A percentile compares a stretch with the other conserved stretches of the same genome.
phyloP scores from a whole-genome alignment of 2,888 invertebrate species.

The Elysia crispata region DNA sequence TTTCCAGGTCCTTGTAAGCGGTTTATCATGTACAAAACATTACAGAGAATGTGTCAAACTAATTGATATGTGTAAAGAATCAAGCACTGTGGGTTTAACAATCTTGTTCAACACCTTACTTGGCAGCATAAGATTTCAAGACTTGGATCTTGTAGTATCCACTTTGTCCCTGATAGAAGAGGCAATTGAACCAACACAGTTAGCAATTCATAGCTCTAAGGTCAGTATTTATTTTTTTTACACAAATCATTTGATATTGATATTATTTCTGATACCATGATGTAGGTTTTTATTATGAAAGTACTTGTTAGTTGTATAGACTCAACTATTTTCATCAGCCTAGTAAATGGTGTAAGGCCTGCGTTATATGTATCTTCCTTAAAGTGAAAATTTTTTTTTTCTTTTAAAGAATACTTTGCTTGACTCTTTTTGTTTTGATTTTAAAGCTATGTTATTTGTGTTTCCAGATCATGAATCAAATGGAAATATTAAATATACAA shows the following conservation, averaged over 20 bases:
- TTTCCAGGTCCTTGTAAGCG: conserved; percentile 48
- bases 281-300: too few relatives aligned
- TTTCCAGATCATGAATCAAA: too few relatives aligned
- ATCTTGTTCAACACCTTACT: conserved; percentile 17
- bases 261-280: too few relatives aligned
- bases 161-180: conserved; percentile 22
- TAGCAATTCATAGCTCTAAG: background rate
- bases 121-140: conserved; percentile 16
- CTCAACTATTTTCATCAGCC: too few relatives aligned
- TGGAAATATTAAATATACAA: too few relatives aligned
- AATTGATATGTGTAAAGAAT: conserved; percentile 47
- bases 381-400: too few relatives aligned
- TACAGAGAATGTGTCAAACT: conserved; percentile 54
- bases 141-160: background rate
- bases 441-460: too few relatives aligned
- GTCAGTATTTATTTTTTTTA: background rate
- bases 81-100: conserved; percentile 15
- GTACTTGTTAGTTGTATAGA: too few relatives aligned
- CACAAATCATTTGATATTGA: background rate
- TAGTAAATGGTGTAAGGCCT: too few relatives aligned
- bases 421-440: too few relatives aligned
- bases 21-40: conserved; percentile 50
- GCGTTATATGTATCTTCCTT: too few relatives aligned
- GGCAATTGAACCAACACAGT: conserved; percentile 25
- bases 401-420: too few relatives aligned